phyloP scores from a whole-genome alignment of 2,888 invertebrate genomes.

The Adineta ricciae region DNA sequence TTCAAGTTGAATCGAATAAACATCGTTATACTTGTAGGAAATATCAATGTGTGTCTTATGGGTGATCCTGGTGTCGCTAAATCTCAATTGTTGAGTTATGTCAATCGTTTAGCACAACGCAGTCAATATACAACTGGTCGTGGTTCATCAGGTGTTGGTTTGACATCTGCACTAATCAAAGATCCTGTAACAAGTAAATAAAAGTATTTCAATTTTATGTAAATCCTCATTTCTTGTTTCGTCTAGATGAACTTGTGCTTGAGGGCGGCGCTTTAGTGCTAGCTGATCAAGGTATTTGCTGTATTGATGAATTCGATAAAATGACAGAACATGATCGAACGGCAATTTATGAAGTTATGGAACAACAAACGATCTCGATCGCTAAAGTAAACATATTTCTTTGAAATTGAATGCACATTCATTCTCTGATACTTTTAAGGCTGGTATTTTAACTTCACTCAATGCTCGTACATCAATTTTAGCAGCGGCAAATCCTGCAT shows the following conservation, averaged over 20 bases:
- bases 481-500: constrained; percentile 97
- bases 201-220: constrained; percentile 64
- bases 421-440: constrained; percentile 59
- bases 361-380: constrained; percentile 97
- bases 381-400: constrained; percentile 56
- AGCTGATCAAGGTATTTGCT: constrained; percentile 91
- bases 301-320: constrained; percentile 99
- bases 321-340: constrained; percentile 65
- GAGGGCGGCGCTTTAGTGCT: constrained; percentile 92
- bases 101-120: constrained; percentile 79
- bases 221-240: constrained; percentile 98
- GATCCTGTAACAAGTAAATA: constrained; percentile 84
- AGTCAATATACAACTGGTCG: constrained; percentile 90
- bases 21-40: constrained; percentile 42
- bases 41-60: constrained; percentile 93
- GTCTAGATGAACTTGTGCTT: constrained; percentile 78
- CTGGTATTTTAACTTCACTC: constrained; percentile 92
- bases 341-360: constrained; percentile 55
- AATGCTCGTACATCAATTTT: constrained; percentile 94
- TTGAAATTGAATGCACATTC: too few relatives aligned
- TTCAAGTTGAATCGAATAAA: too few relatives aligned
- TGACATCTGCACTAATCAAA: constrained; percentile 94
- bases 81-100: constrained; percentile 85
- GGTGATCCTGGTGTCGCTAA: constrained; percentile 99
- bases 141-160: constrained; percentile 93